Evolutionary conservation across 2,888 invertebrate species (phyloP).

Genomic region (Macaria liturata): DNA sequence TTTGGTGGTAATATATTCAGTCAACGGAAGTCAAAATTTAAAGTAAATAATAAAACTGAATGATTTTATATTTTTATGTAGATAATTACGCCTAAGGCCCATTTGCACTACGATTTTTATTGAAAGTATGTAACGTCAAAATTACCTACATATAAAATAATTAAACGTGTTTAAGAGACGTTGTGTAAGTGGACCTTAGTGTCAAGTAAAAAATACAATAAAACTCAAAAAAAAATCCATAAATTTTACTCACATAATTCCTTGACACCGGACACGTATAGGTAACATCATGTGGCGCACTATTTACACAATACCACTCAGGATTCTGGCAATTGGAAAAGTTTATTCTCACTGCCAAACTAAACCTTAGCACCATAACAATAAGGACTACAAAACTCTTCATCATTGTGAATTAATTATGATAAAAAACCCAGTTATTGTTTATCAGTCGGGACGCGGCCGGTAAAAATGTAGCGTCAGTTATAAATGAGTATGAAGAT

Average conservation of each 20-base stretch:
- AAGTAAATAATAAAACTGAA: too few relatives aligned
- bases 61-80: too few relatives aligned
- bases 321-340: slow-evolving; percentile 68
- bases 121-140: too few relatives aligned
- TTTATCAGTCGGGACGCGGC: slow-evolving; percentile 37
- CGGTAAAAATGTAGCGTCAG: slow-evolving; percentile 55
- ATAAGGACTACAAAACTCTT: slow-evolving; percentile 34
- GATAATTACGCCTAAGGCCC: too few relatives aligned
- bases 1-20: too few relatives aligned
- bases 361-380: slow-evolving; percentile 37
- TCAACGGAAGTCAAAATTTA: too few relatives aligned
- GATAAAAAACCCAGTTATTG: background rate
- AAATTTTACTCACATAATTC: slow-evolving; percentile 61
- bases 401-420: slow-evolving; percentile 4
- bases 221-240: too few relatives aligned
- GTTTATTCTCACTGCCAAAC: slow-evolving; percentile 60
- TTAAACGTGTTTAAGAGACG: too few relatives aligned
- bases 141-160: too few relatives aligned
- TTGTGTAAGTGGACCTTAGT: too few relatives aligned
- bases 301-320: slow-evolving; percentile 73
- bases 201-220: too few relatives aligned
- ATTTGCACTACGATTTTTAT: too few relatives aligned
- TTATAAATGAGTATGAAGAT: slow-evolving; percentile 56
- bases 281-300: slow-evolving; percentile 58
- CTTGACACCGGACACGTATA: slow-evolving; percentile 59